Conservation (phyloP, 2,888 invertebrate species). For the Orthonevra nobilis region DNA sequence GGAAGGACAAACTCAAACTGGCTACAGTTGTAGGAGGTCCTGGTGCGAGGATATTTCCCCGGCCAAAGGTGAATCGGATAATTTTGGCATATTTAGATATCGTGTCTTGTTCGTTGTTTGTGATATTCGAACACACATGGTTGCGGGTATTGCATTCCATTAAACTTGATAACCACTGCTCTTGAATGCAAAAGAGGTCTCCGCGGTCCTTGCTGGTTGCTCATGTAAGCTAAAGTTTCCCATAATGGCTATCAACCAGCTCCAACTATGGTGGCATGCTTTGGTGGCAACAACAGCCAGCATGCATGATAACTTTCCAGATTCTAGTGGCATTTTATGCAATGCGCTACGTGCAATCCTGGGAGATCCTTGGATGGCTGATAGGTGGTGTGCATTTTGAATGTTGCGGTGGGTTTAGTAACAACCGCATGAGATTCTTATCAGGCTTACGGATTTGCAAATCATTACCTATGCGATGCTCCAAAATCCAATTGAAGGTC, state of each 20-base stretch:
- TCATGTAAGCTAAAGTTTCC: conserved; percentile 26
- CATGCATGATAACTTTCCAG: conserved; percentile 15
- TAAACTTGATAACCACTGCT: conserved; percentile 44
- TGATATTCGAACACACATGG: conserved; percentile 3
- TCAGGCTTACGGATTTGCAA: conserved; percentile 26
- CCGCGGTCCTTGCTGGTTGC: background rate
- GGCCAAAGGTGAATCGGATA: conserved; percentile 36
- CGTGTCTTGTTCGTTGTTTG: background rate
- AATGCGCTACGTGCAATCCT: conserved; percentile 48
- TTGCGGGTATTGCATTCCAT: conserved; percentile 19
- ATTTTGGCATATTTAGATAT: conserved; percentile 40
- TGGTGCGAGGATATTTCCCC: conserved; percentile 11
- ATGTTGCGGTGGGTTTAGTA: conserved; percentile 15
- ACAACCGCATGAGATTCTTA: conserved; percentile 2
- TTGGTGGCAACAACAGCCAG: background rate
- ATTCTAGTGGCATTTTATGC: conserved; percentile 52
- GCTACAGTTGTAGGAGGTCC: background rate
- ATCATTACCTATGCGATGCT: conserved; percentile 33
- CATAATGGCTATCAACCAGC: background rate
- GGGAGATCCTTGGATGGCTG: background rate
- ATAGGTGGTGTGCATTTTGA: conserved; percentile 3
- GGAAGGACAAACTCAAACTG: background rate
- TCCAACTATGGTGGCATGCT: conserved; percentile 30
- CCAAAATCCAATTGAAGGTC: background rate
- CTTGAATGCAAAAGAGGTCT: conserved; percentile 46